Evolutionary conservation across 2,797 vertebrate genomes (phyloP).

Genomic region (Heliangelus exortis): DNA sequence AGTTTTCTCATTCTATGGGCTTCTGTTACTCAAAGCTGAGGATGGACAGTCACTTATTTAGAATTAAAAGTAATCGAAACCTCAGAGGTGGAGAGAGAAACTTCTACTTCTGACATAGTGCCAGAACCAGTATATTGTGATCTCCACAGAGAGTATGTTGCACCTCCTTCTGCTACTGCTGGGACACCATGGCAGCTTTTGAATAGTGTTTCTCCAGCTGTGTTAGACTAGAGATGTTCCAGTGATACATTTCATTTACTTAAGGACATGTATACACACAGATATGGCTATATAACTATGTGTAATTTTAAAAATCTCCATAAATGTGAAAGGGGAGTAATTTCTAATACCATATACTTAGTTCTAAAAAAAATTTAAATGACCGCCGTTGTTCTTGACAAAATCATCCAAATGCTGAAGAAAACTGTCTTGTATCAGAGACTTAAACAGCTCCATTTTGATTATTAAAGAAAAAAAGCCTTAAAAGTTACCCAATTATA

Average conservation of each 20-base stretch:
- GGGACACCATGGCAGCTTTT: neutral
- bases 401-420: neutral
- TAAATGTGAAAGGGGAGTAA: neutral
- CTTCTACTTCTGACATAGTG: neutral
- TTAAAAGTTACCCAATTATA: neutral
- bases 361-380: neutral
- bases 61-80: neutral
- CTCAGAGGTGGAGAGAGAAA: neutral
- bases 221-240: neutral
- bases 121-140: too few relatives aligned
- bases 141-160: rapidly evolving
- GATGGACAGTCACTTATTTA: neutral
- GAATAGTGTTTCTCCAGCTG: neutral
- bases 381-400: neutral
- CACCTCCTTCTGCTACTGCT: neutral
- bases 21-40: neutral
- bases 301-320: neutral
- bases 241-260: neutral
- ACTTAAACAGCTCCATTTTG: neutral
- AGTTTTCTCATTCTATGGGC: neutral
- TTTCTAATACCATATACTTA: neutral
- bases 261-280: neutral
- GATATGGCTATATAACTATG: neutral
- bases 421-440: neutral
- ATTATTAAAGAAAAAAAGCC: neutral